Evolutionary conservation across 2,888 invertebrate genomes (phyloP).

Genomic region (Glyphotaelius pellucidus): DNA sequence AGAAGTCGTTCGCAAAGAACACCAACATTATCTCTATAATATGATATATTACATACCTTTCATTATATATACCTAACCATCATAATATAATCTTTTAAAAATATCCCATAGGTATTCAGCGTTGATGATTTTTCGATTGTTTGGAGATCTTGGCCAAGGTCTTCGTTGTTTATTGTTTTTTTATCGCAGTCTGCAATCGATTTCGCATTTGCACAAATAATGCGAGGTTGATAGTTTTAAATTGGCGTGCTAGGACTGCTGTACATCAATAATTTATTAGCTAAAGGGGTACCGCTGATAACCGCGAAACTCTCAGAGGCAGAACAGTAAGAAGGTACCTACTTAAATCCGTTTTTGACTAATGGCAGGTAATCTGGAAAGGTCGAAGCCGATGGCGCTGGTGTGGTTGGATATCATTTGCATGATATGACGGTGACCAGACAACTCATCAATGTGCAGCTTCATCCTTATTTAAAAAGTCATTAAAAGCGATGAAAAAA

Average conservation of each 20-base stretch:
- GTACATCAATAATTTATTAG: background rate
- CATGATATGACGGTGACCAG: too few relatives aligned
- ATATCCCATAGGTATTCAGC: background rate
- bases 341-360: too few relatives aligned
- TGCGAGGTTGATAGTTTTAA: background rate
- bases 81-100: background rate
- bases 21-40: background rate
- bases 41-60: background rate
- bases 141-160: background rate
- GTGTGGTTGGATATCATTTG: too few relatives aligned
- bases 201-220: background rate
- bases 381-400: too few relatives aligned
- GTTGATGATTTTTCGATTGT: background rate
- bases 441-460: too few relatives aligned
- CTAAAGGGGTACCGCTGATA: background rate
- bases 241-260: background rate
- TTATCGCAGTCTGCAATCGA: background rate
- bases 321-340: too few relatives aligned
- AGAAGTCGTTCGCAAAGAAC: constrained; percentile 8
- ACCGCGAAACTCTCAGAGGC: background rate
- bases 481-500: too few relatives aligned
- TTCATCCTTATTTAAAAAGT: too few relatives aligned
- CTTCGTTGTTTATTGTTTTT: background rate
- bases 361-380: too few relatives aligned
- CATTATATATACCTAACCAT: background rate